phyloP scores from a whole-genome alignment of 1,140 invertebrate species.

The Megalopta genalis region DNA sequence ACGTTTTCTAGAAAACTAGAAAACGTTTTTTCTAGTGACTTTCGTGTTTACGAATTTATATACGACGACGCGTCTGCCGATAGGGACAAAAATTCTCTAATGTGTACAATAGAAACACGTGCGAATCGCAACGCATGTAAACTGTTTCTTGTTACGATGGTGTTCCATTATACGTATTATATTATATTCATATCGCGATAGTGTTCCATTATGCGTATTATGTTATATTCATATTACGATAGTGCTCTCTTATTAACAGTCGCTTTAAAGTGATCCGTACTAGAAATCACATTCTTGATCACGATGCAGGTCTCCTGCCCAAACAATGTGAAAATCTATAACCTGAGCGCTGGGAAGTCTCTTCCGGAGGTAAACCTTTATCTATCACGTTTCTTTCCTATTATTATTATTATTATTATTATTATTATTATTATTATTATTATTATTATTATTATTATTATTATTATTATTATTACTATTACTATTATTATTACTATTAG shows the following conservation, averaged over 20 bases:
- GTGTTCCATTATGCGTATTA: too few species aligned
- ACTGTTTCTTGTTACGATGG: not conserved
- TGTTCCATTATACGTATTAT: too few species aligned
- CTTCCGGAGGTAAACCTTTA: constrained; percentile 91
- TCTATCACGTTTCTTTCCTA: not conserved
- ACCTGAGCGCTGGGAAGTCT: constrained; percentile 97
- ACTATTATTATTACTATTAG: too few species aligned
- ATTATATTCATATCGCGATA: too few species aligned
- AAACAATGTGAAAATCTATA: constrained; percentile 99
- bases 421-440: not conserved
- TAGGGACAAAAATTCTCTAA: not conserved
- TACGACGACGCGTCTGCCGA: not conserved
- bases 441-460: not conserved
- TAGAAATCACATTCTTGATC: not conserved
- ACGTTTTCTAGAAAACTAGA: too few species aligned
- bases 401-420: not conserved
- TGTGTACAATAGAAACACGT: too few species aligned
- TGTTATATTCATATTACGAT: too few species aligned
- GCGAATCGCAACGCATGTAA: not conserved
- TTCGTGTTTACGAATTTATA: not conserved
- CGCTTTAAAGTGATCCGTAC: not conserved
- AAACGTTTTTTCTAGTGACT: not conserved
- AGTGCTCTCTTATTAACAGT: not conserved
- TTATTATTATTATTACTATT: not conserved
- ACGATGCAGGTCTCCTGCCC: constrained; percentile 90